A percentile compares a stretch with the other conserved stretches of the same genome.
These are phyloP conservation scores for Tipula confusa DNA, from an alignment of 2,888 invertebrate genomes.

Conservation along the genomic window DNA sequence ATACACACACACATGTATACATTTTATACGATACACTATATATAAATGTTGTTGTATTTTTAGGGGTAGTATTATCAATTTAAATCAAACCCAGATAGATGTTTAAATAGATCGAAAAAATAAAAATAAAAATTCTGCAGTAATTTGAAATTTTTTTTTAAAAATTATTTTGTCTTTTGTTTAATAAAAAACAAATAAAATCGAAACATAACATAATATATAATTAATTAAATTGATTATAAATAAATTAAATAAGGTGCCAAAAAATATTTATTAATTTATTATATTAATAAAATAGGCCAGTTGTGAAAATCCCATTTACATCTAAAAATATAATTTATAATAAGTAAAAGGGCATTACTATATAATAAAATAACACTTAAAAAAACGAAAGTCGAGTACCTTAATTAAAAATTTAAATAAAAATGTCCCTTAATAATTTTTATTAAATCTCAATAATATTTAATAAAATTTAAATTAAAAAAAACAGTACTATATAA, in stretches of 20 bases:
- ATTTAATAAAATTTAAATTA: background rate
- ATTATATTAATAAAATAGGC: constrained; percentile 16
- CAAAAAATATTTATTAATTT: constrained; percentile 25
- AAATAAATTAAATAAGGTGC: background rate
- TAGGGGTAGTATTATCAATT: background rate
- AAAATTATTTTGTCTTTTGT: background rate
- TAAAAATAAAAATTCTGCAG: background rate
- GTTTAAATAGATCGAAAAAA: too few relatives aligned
- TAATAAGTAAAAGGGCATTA: background rate
- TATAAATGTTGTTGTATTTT: background rate
- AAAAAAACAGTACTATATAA: background rate
- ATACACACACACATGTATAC: background rate
- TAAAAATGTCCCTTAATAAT: background rate
- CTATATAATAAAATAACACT: background rate
- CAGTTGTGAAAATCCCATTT: constrained; percentile 13
- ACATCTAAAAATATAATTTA: too few relatives aligned
- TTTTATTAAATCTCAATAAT: background rate
- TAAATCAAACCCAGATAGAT: background rate
- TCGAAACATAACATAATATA: too few relatives aligned
- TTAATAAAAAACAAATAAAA: background rate
- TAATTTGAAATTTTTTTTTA: background rate
- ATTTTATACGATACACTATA: background rate
- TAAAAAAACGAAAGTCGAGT: background rate
- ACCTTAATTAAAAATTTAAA: constrained; percentile 20
- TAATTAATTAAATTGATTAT: background rate